Evolutionary conservation across 1,140 invertebrate genomes (phyloP), one percentile per base, ranked within the genome.

Genomic region (Pachyrhynchus sulphureomaculatus): DNA sequence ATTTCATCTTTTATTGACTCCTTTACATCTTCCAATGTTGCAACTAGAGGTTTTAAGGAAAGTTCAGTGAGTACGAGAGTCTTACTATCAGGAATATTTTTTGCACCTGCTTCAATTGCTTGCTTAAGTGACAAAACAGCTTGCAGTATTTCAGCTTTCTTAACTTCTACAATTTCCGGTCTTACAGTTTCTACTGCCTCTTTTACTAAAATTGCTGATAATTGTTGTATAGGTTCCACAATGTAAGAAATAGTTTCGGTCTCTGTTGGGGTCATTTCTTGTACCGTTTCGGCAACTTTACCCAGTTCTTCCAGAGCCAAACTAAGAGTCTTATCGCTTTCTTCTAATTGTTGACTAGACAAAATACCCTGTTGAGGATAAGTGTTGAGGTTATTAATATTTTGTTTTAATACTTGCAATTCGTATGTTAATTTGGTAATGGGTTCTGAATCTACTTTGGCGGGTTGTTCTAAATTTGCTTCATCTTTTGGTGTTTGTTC

Each of bases 331-430:
- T 61, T 24, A 12, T 52, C 2, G n/a, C 36, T 32, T 26, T 57
- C 36, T 6, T 39, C 49, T 23, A 63, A 9, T 49, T 59, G 23
- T 21, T 48, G 12, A 39, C 57, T 12, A 17, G 57, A 48, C 41
- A 64, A 36, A 32, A 62, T 23, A 33, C 39, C 63, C 21, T 64
- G 47, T 18, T 62, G 58, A 24, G 57, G 37, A n/a, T 13, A 34
- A 12, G 29, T 12, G 13, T 24, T 48, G 0, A 53, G 21, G 4
- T 61, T 39, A 53, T 67, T 13, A 23, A 64, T 45, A 48, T 47
- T 60, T 44, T 41, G 23, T 64, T 65, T 55, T 24, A 67, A 42
- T 6, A 18, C 12, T 42, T 55, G 21, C 32, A 67, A n/a, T 45
- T 61, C 56, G 8, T 34, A 17, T 4, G 6, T 48, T 12, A 47